Conservation (phyloP, 2,888 invertebrate species). For the Pheosia tremula region DNA sequence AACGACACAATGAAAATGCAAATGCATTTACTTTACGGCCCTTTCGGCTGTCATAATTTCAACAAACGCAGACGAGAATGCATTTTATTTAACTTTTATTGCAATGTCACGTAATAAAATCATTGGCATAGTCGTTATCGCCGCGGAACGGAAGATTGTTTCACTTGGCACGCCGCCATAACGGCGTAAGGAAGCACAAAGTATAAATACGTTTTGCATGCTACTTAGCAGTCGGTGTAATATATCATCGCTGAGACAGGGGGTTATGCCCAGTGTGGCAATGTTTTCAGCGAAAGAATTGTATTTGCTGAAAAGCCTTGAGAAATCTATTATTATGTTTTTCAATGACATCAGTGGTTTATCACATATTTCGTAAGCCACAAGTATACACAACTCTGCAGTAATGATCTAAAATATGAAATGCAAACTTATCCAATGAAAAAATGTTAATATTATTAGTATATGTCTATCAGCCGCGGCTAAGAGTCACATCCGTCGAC, state of each 20-base stretch:
- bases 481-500: too few relatives aligned
- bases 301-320: constrained; percentile 12
- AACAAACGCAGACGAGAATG: constrained; percentile 40
- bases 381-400: too few relatives aligned
- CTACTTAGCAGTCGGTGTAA: constrained; percentile 77
- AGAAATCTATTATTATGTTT: not conserved
- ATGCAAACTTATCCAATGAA: too few relatives aligned
- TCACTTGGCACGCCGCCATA: constrained; percentile 80
- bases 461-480: too few relatives aligned
- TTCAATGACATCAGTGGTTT: too few relatives aligned
- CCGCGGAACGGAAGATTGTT: constrained; percentile 76
- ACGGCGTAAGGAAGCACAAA: constrained; percentile 80
- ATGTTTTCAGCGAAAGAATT: constrained; percentile 27
- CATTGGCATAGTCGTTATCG: constrained; percentile 69
- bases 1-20: constrained; percentile 21
- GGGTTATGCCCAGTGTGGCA: constrained; percentile 49
- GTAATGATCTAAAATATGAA: too few relatives aligned
- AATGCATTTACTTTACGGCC: constrained; percentile 29
- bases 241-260: constrained; percentile 69
- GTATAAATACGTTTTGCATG: constrained; percentile 83
- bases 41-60: constrained; percentile 26
- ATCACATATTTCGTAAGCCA: too few relatives aligned
- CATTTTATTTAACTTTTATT: constrained; percentile 67
- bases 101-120: constrained; percentile 71
- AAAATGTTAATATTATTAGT: too few relatives aligned